Evolutionary conservation across 2,888 invertebrate species (phyloP), one percentile per base, ranked within the genome.

Genomic region (Amiota mariae): DNA sequence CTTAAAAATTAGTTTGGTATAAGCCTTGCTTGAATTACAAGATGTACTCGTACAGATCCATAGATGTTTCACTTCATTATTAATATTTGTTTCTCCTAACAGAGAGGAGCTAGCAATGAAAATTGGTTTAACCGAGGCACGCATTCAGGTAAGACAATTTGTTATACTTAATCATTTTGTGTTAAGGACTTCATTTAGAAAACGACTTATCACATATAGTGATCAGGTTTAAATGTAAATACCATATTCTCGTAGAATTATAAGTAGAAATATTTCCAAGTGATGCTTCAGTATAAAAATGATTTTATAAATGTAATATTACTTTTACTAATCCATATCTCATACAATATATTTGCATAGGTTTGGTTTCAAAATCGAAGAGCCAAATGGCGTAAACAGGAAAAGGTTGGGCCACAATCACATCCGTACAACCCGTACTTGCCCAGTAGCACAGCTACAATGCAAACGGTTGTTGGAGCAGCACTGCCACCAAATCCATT

Each of bases 21-120:
- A n/a, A n/a, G n/a, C n/a, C n/a, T n/a, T n/a, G n/a, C n/a, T n/a
- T n/a, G 36, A 36, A 36, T 36, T 36, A 36, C 36, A 36, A 36
- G 36, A 36, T 36, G 36, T 36, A 36, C 36, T n/a, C n/a, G 6
- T 0, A 36, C 6, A 36, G 36, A 36, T 36, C 8, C 36, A 36
- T 6, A 36, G 36, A 36, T 4, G 36, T 36, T 36, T 59, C 4
- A 18, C 4, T 1, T 9, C n/a, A 8, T 59, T 59, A 59, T 6
- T 18, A 20, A 6, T 15, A 59, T 75, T 68, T 74, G 70, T 74
- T 73, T 73, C n/a, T 73, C 70, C 68, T 89, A 95, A 74, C 95
- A 96, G 98, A 91, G 96, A 97, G 91, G 97, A 97, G 90, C 92
- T 97, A 76, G 97, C 97, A 54, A 96, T 97, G 95, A 97, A 97